Conservation (phyloP, 2,888 invertebrate species). For the Scrobipalpa atriplicella region DNA sequence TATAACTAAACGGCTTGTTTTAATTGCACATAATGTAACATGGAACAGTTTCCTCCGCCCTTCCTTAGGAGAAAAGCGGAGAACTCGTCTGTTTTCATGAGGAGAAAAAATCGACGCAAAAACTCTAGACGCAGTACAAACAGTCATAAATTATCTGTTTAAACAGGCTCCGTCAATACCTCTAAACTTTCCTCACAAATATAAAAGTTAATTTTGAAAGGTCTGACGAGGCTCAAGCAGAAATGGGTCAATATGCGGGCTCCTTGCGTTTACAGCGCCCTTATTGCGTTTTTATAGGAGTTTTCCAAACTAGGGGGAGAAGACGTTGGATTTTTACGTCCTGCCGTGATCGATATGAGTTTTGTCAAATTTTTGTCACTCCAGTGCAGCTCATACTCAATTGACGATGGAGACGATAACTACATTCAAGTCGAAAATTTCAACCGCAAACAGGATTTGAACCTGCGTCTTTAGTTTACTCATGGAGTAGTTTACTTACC, state of each 20-base stretch:
- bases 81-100: no score
- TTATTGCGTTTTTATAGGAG: constrained; percentile 32
- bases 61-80: no score
- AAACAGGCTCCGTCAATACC: constrained; percentile 16
- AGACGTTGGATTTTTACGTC: constrained; percentile 9
- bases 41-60: no score
- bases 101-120: background rate
- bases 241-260: constrained; percentile 49
- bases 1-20: no score
- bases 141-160: constrained; percentile 25
- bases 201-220: constrained; percentile 34
- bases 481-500: no score
- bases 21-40: no score
- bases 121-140: background rate
- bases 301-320: constrained; percentile 19
- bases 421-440: no score
- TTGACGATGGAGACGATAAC: background rate
- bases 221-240: constrained; percentile 43
- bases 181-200: constrained; percentile 13
- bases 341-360: constrained; percentile 1
- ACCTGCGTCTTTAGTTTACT: no score
- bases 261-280: constrained; percentile 21
- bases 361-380: constrained; percentile 15
- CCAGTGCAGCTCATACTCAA: no score
- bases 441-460: no score